These are phyloP conservation scores for Lasioglossum albipes DNA, from an alignment of 1,140 invertebrate genomes.

Conservation along the genomic window DNA sequence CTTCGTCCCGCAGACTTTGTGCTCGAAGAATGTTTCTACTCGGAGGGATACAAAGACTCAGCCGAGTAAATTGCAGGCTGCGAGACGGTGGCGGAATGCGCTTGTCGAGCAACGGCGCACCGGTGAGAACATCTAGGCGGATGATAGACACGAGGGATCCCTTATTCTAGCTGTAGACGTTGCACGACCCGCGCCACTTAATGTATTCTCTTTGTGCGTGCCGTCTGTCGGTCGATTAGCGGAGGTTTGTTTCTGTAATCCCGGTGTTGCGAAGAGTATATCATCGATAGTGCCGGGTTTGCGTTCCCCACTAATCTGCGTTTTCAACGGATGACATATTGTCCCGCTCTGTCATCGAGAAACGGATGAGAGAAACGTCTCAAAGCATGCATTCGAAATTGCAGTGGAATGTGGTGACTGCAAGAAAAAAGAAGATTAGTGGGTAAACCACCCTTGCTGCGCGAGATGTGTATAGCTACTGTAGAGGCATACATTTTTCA, in stretches of 20 bases:
- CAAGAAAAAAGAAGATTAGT: too few relatives aligned
- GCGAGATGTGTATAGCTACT: too few relatives aligned
- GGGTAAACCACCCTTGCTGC: too few relatives aligned
- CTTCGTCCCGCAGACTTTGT: too few relatives aligned
- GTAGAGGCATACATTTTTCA: too few relatives aligned
- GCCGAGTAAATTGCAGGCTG: not conserved
- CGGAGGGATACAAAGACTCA: not conserved
- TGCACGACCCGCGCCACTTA: slow-evolving; percentile 11
- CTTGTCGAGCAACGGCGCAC: not conserved
- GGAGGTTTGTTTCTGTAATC: slow-evolving; percentile 12
- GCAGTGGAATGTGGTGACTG: too few relatives aligned
- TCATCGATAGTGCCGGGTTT: slow-evolving; percentile 11
- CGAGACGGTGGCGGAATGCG: slow-evolving; percentile 3
- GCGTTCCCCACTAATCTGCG: slow-evolving; percentile 9
- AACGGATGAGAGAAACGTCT: not conserved
- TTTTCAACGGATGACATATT: slow-evolving; percentile 15
- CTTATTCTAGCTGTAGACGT: slow-evolving; percentile 10
- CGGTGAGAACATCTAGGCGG: not conserved
- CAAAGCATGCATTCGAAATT: slow-evolving; percentile 27
- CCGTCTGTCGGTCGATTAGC: not conserved
- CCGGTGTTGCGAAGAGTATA: not conserved
- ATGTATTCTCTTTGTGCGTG: slow-evolving; percentile 25
- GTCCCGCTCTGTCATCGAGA: not conserved
- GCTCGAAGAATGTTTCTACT: not conserved
- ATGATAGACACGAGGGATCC: slow-evolving; percentile 18